Evolutionary conservation across 1,140 invertebrate genomes (phyloP).

Genomic region (Carposina sasakii): DNA sequence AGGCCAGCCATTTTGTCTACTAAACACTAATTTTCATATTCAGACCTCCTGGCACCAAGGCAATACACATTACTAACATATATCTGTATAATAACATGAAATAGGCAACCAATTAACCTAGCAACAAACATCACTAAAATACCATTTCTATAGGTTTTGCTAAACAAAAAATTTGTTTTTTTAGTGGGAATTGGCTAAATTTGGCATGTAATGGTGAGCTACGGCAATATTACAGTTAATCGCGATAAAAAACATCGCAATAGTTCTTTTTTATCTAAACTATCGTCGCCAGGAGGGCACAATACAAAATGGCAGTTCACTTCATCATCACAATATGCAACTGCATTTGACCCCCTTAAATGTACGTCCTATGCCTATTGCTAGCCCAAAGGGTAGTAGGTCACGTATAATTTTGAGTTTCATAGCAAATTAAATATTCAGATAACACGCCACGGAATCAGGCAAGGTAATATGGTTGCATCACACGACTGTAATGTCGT

Average conservation of each 20-base stretch:
- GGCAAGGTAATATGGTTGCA: slow-evolving; percentile 59
- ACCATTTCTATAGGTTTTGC: too few relatives aligned
- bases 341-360: slow-evolving; percentile 37
- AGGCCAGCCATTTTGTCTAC: too few relatives aligned
- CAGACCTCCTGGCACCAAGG: too few relatives aligned
- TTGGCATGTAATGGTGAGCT: slow-evolving; percentile 10
- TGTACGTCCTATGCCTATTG: slow-evolving; percentile 31
- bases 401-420: slow-evolving; percentile 35
- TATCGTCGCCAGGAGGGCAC: slow-evolving; percentile 62
- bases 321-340: slow-evolving; percentile 60
- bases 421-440: slow-evolving; percentile 33
- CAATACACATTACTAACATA: too few relatives aligned
- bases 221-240: slow-evolving; percentile 33
- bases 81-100: too few relatives aligned
- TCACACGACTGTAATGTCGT: slow-evolving; percentile 49
- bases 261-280: slow-evolving; percentile 66
- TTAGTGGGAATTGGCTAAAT: too few relatives aligned
- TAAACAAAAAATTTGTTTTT: too few relatives aligned
- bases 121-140: too few relatives aligned
- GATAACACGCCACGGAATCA: slow-evolving; percentile 33
- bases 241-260: slow-evolving; percentile 38
- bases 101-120: too few relatives aligned
- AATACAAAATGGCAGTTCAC: slow-evolving; percentile 69
- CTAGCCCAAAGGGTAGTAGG: slow-evolving; percentile 21
- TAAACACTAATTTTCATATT: too few relatives aligned